A percentile compares a stretch with the other conserved stretches of the same genome.
Evolutionary conservation across 2,888 invertebrate genomes (phyloP).

Genomic region (Leptinotarsa tumamoca): DNA sequence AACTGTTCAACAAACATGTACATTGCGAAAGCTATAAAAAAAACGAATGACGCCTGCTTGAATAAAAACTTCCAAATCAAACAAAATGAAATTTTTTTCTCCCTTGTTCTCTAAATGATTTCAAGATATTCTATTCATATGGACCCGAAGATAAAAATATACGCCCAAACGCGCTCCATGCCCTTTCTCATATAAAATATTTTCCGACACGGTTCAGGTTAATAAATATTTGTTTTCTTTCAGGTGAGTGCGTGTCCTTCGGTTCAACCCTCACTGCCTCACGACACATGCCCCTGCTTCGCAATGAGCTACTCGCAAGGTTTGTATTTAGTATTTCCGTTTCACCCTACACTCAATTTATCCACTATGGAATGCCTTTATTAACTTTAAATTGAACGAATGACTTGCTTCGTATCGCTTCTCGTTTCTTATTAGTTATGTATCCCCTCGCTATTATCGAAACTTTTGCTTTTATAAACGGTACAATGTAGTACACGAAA

Average conservation of each 20-base stretch:
- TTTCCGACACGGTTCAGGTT: neutral
- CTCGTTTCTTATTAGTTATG: conserved; percentile 23
- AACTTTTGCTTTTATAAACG: conserved; percentile 3
- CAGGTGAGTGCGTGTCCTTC: conserved; percentile 64
- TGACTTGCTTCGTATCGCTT: conserved; percentile 38
- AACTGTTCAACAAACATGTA: too few relatives aligned
- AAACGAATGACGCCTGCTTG: too few relatives aligned
- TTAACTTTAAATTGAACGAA: conserved; percentile 39
- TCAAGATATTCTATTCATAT: too few relatives aligned
- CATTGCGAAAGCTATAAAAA: too few relatives aligned
- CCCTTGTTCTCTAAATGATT: too few relatives aligned
- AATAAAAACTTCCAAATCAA: too few relatives aligned
- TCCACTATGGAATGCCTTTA: conserved; percentile 36
- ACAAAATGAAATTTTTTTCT: too few relatives aligned
- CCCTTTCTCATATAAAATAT: too few relatives aligned
- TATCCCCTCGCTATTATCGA: conserved; percentile 13
- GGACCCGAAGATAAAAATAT: too few relatives aligned
- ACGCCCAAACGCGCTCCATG: too few relatives aligned
- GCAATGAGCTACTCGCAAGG: conserved; percentile 65
- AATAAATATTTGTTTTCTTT: conserved; percentile 48
- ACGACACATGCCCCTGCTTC: conserved; percentile 61
- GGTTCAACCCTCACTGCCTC: conserved; percentile 53
- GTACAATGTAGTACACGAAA: neutral
- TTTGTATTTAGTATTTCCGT: conserved; percentile 54
- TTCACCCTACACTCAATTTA: conserved; percentile 32